Percentiles rank a stretch among this genome's conserved stretches.
These are phyloP conservation scores for Beaufortia kweichowensis DNA, from an alignment of 2,113 vertebrate genomes.

Conservation along the genomic window DNA sequence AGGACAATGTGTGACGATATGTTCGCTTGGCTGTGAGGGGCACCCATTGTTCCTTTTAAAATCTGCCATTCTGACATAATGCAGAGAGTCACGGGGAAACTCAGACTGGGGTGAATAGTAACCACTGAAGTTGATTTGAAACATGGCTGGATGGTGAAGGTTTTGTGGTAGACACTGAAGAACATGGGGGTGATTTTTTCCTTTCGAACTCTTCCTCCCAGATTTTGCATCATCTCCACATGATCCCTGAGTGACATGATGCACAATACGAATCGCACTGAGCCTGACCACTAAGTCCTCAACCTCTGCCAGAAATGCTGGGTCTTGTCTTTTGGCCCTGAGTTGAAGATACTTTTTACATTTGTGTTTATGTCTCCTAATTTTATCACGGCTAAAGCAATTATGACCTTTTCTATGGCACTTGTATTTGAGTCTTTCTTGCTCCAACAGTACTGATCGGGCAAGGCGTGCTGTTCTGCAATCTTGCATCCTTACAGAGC, in stretches of 20 bases:
- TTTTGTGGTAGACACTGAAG: conserved; percentile 85
- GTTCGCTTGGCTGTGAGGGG: conserved; percentile 88
- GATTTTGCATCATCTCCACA: conserved; percentile 55
- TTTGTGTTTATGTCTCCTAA: conserved; percentile 92
- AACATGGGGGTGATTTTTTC: conserved; percentile 72
- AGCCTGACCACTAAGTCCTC: conserved; percentile 88
- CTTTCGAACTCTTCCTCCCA: conserved; percentile 60
- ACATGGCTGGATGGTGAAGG: conserved; percentile 90
- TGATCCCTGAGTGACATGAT: conserved; percentile 66
- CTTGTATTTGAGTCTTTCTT: conserved; percentile 89
- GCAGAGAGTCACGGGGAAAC: conserved; percentile 83
- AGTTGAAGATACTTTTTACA: conserved; percentile 93
- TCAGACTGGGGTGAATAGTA: conserved; percentile 88
- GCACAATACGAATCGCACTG: conserved; percentile 87
- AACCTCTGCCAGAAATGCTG: conserved; percentile 88
- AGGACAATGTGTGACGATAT: conserved; percentile 82
- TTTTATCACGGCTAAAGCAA: conserved; percentile 85
- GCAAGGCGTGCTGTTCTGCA: conserved; percentile 70
- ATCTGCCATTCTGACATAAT: conserved; percentile 87
- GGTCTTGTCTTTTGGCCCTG: conserved; percentile 82
- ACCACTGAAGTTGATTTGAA: conserved; percentile 88
- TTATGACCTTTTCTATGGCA: conserved; percentile 85
- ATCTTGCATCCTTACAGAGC: conserved; percentile 63
- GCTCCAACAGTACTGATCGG: conserved; percentile 60
- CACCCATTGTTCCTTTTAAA: conserved; percentile 87